Percentiles rank a stretch among this genome's conserved stretches.
Evolutionary conservation across 2,888 invertebrate genomes (phyloP).

Genomic region (Drosophila setosimentum): DNA sequence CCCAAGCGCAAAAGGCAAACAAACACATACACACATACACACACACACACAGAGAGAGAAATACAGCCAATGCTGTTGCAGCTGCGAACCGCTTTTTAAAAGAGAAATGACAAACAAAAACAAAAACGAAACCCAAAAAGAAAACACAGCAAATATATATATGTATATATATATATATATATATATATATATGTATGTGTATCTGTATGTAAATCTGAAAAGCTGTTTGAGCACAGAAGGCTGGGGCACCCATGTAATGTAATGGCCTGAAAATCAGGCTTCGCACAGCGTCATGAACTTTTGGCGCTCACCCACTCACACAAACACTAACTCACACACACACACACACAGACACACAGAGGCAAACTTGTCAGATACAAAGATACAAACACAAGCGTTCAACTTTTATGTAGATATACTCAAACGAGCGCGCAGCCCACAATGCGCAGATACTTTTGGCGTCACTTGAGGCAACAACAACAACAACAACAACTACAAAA

Average conservation of each 20-base stretch:
- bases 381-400: slow-evolving; percentile 35
- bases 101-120: slow-evolving; percentile 60
- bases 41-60: slow-evolving; percentile 21
- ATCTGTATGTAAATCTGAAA: slow-evolving; percentile 23
- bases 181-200: neutral
- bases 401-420: slow-evolving; percentile 47
- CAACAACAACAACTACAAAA: slow-evolving; percentile 1
- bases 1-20: slow-evolving; percentile 71
- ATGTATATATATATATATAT: too few species aligned
- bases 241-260: slow-evolving; percentile 44
- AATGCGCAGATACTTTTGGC: slow-evolving; percentile 57
- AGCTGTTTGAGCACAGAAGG: slow-evolving; percentile 35
- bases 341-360: slow-evolving; percentile 18
- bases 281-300: slow-evolving; percentile 72
- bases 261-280: slow-evolving; percentile 77
- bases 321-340: slow-evolving; percentile 18
- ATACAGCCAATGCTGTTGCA: slow-evolving; percentile 31
- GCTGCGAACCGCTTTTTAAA: slow-evolving; percentile 48
- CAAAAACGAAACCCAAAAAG: slow-evolving; percentile 41
- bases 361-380: slow-evolving; percentile 55
- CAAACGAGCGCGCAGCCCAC: slow-evolving; percentile 50
- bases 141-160: slow-evolving; percentile 30
- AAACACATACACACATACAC: slow-evolving; percentile 39
- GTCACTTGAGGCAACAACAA: slow-evolving; percentile 23
- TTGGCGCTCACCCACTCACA: slow-evolving; percentile 59